Percentiles rank a stretch among this genome's conserved stretches.
phyloP scores from a whole-genome alignment of 2,888 invertebrate species.

The Drosophila kuntzei region DNA sequence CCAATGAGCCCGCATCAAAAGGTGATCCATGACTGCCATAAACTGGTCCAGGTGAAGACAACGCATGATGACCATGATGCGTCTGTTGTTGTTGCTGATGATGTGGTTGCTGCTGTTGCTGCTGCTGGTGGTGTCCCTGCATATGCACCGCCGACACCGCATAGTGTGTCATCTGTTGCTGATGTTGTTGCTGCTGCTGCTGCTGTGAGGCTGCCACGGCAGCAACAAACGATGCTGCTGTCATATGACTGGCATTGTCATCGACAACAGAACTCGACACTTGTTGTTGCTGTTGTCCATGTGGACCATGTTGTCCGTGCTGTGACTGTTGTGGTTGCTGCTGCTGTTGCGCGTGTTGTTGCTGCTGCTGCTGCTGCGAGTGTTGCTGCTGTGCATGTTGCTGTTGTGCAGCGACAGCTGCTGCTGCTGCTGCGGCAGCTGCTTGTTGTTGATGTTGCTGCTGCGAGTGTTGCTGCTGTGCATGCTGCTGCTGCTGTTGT shows the following conservation, averaged over 20 bases:
- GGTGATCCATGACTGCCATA: conserved; percentile 83
- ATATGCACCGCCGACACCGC: conserved; percentile 84
- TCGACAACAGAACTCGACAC: conserved; percentile 63
- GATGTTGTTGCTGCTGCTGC: conserved; percentile 72
- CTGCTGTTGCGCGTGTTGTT: conserved; percentile 60
- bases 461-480: conserved; percentile 44
- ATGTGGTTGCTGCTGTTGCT: conserved; percentile 55
- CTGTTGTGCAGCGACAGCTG: conserved; percentile 27
- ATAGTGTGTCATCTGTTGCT: conserved; percentile 82
- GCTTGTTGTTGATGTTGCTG: conserved; percentile 47
- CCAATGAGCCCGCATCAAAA: conserved; percentile 85
- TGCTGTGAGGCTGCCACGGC: conserved; percentile 83
- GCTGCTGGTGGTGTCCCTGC: conserved; percentile 82
- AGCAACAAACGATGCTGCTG: conserved; percentile 82
- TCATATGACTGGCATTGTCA: conserved; percentile 77
- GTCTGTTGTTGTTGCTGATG: conserved; percentile 44
- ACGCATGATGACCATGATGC: conserved; percentile 80
- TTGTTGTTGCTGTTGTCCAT: conserved; percentile 59
- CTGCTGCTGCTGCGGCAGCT: conserved; percentile 30
- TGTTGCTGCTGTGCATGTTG: conserved; percentile 40
- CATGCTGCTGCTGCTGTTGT: conserved; percentile 43
- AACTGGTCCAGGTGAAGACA: conserved; percentile 84
- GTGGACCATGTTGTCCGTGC: conserved; percentile 8
- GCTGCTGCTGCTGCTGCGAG: conserved; percentile 59
- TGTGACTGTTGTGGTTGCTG: conserved; percentile 56